Evolutionary conservation across 2,113 vertebrate species (phyloP), one percentile per base, ranked within the genome.

Genomic region (Catharus minimus): DNA sequence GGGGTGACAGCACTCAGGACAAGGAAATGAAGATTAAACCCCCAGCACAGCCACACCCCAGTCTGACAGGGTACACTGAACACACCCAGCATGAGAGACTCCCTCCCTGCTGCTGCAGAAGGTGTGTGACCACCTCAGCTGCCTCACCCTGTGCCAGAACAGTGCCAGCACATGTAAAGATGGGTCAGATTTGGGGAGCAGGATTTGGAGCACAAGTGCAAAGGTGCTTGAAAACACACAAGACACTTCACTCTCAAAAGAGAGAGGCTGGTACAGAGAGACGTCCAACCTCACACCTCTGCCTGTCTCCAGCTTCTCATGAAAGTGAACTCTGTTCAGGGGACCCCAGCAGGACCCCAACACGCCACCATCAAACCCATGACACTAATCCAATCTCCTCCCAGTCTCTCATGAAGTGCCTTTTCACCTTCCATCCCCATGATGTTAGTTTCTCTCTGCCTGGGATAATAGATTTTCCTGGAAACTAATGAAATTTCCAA

Each of bases 21-120:
- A 20, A 60, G 41, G 30, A 28, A 74, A 18, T 13, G 36, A 75
- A 16, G 44, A 23, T 24, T 39, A 23, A 82, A 36, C 30, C 13
- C 23, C 81, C 52, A 69, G 43, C 56, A 60, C 6, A 3, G 5
- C 12, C 56, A 60, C 6, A 3, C 7, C 12, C 13, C 17, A 14
- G 7, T 10, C 36, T 41, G 19, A 7, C 23, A 72, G 57, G 8
- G 7, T 27, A 21, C 9, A 18, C 53, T 65, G 62, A 88, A 46
- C 11, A 9, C 9, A 11, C 1, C 10, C 10, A 49, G 10, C 4
- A 0, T 50, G 33, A 49, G 53, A 33, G 7, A 52, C 1, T 2
- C 47, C 17, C 13, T 49, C 13, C 28, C 26, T 26, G 15, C 10
- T 41, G 27, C 33, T 61, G 11, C 8, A 1, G 17, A 18, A 7